Percentiles rank a stretch among this genome's conserved stretches.
These are phyloP conservation scores for Drosophila nebulosa DNA, from an alignment of 1,140 invertebrate genomes.

Conservation along the genomic window DNA sequence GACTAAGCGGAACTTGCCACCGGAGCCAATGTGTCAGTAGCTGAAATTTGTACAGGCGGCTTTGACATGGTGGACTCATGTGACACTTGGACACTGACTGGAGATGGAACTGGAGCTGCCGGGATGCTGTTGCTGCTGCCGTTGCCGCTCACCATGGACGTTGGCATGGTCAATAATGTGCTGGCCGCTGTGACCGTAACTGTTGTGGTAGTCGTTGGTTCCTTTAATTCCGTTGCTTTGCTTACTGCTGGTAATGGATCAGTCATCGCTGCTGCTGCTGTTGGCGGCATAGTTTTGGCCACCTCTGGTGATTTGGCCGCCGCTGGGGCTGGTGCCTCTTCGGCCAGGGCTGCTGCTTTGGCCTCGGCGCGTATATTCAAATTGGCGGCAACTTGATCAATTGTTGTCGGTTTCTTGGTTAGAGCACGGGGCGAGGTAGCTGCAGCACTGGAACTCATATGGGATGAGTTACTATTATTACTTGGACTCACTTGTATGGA, in stretches of 20 bases:
- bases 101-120: neutral
- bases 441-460: slow-evolving; percentile 19
- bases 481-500: slow-evolving; percentile 25
- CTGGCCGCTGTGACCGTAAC: slow-evolving; percentile 38
- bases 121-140: neutral
- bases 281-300: slow-evolving; percentile 22
- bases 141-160: neutral
- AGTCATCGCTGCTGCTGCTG: slow-evolving; percentile 42
- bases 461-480: slow-evolving; percentile 21
- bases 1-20: slow-evolving; percentile 76
- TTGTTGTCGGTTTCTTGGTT: slow-evolving; percentile 66
- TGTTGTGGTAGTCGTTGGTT: slow-evolving; percentile 13
- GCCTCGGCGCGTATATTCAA: slow-evolving; percentile 75
- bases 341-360: slow-evolving; percentile 65
- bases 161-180: slow-evolving; percentile 34
- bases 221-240: slow-evolving; percentile 38
- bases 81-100: slow-evolving; percentile 10
- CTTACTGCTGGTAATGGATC: slow-evolving; percentile 7
- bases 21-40: slow-evolving; percentile 62
- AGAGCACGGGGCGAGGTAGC: slow-evolving; percentile 52
- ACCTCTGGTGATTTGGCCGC: slow-evolving; percentile 40
- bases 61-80: slow-evolving; percentile 34
- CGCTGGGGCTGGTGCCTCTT: slow-evolving; percentile 44
- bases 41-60: slow-evolving; percentile 67
- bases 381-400: slow-evolving; percentile 79